A percentile compares a stretch with the other conserved stretches of the same genome.
These are phyloP conservation scores for Argentina silus DNA, from an alignment of 2,797 vertebrate genomes.

Conservation along the genomic window DNA sequence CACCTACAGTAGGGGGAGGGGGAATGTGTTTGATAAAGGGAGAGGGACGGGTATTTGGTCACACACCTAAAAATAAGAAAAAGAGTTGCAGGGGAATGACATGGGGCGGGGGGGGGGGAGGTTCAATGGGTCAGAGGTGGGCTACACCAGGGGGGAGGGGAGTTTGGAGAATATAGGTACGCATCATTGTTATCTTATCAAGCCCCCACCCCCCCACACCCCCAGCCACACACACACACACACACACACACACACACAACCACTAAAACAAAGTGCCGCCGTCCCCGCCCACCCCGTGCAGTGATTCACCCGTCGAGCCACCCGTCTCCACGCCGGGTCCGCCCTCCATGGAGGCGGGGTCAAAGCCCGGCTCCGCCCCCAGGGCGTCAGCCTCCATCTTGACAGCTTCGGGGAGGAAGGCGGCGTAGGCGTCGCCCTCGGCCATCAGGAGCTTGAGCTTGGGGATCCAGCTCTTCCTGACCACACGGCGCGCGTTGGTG, in stretches of 20 bases:
- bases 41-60: too few species aligned
- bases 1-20: too few species aligned
- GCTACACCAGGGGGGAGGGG: too few species aligned
- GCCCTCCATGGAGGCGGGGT: constrained; percentile 78
- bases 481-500: constrained; percentile 93
- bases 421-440: constrained; percentile 88
- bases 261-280: constrained; percentile 80
- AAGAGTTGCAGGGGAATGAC: too few species aligned
- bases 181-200: not conserved
- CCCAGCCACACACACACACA: too few species aligned
- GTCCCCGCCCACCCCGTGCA: constrained; percentile 69
- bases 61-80: too few species aligned
- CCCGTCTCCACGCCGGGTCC: constrained; percentile 72
- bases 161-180: constrained; percentile 46
- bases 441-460: constrained; percentile 92
- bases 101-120: constrained; percentile 33
- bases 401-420: constrained; percentile 86
- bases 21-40: too few species aligned
- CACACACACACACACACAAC: constrained; percentile 63
- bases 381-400: constrained; percentile 87
- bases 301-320: constrained; percentile 58
- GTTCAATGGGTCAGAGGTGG: too few species aligned
- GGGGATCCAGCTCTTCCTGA: constrained; percentile 96
- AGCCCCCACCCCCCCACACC: constrained; percentile 33
- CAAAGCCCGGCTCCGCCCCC: constrained; percentile 79